Percentiles rank a stretch among this genome's conserved stretches.
Evolutionary conservation across 2,113 vertebrate species (phyloP).

Genomic region (Eupsittula cactorum): DNA sequence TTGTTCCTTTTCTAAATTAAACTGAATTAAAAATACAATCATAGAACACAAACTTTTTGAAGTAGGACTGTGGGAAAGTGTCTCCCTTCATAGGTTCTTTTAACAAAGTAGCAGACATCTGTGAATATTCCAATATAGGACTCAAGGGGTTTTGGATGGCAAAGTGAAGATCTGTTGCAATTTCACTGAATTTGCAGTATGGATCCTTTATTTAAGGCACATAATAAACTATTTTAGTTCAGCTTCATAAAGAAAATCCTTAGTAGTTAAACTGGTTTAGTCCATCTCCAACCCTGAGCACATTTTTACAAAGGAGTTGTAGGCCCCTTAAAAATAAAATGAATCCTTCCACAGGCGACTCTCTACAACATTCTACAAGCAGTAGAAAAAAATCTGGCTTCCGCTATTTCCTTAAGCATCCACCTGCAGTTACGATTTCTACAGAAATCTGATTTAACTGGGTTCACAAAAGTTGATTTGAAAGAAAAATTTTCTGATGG

Average conservation of each 20-base stretch:
- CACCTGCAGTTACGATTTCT: neutral
- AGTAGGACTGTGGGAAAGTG: neutral
- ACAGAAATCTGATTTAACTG: constrained; percentile 19
- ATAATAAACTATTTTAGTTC: neutral
- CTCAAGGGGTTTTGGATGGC: neutral
- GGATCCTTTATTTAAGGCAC: neutral
- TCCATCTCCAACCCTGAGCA: neutral
- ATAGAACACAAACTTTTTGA: neutral
- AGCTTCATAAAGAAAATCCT: neutral
- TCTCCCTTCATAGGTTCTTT: neutral
- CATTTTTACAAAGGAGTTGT: neutral
- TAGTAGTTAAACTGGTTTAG: neutral
- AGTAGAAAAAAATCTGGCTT: neutral
- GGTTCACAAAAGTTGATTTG: neutral
- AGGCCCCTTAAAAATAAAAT: neutral
- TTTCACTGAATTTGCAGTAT: neutral
- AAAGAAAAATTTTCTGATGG: neutral
- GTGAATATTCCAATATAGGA: neutral
- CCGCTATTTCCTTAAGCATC: neutral
- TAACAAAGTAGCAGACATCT: neutral
- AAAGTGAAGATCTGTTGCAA: neutral
- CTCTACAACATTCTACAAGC: neutral
- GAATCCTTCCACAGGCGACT: neutral
- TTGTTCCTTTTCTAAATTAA: neutral
- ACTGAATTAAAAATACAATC: neutral